Evolutionary conservation across 1,140 invertebrate genomes (phyloP).

Genomic region (Drosophila pectinifera): DNA sequence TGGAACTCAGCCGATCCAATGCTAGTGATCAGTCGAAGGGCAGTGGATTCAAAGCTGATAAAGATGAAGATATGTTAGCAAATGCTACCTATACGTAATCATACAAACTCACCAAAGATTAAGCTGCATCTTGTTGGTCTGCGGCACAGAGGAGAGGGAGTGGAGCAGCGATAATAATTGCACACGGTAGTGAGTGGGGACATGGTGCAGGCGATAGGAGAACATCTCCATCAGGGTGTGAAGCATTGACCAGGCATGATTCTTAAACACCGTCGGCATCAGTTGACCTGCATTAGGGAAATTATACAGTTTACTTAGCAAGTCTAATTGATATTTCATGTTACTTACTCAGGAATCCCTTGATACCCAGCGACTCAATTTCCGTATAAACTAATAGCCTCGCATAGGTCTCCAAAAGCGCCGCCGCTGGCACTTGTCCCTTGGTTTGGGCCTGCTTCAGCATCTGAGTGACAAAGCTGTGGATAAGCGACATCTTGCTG

Average conservation of each 20-base stretch:
- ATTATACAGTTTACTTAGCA: not conserved
- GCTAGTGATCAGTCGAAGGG: conserved; percentile 95
- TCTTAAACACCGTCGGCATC: conserved; percentile 95
- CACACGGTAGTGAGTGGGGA: conserved; percentile 97
- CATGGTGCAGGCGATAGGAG: conserved; percentile 97
- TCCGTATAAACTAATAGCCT: conserved; percentile 97
- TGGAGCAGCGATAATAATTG: conserved; percentile 96
- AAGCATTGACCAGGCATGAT: conserved; percentile 96
- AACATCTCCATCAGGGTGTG: conserved; percentile 98
- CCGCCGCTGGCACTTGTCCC: conserved; percentile 92
- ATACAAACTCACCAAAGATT: conserved; percentile 89
- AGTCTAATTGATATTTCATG: not conserved
- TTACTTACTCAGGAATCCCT: conserved; percentile 96
- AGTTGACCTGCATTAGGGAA: conserved; percentile 89
- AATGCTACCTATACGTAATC: conserved; percentile 81
- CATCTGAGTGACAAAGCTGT: conserved; percentile 86
- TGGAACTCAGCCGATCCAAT: conserved; percentile 96
- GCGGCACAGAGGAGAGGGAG: conserved; percentile 93
- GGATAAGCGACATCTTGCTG: conserved; percentile 99
- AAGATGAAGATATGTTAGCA: not conserved
- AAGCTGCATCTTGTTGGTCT: conserved; percentile 97
- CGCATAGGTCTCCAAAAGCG: conserved; percentile 97
- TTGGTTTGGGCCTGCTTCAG: conserved; percentile 88
- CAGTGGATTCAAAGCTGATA: conserved; percentile 93
- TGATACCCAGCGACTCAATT: conserved; percentile 98